Percentiles rank a stretch among this genome's conserved stretches.
phyloP scores from a whole-genome alignment of 2,113 vertebrate genomes.

The Myotis davidii region DNA sequence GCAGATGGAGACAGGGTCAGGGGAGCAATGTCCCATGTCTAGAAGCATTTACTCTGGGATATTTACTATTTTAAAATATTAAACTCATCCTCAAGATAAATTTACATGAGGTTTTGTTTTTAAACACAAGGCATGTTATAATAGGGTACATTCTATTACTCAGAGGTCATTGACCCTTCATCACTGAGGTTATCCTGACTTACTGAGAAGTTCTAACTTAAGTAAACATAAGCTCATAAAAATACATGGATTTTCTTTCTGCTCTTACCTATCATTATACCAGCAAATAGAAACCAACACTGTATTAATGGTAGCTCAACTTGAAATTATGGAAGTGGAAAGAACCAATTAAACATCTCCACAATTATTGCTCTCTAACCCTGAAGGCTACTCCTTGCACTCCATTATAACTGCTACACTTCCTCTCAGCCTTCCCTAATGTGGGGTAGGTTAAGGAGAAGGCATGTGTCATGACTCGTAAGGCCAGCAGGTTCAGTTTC shows the following conservation, averaged over 20 bases:
- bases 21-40: neutral
- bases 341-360: neutral
- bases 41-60: neutral
- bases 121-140: neutral
- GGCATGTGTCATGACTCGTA: no score
- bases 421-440: neutral
- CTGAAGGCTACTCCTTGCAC: rapidly evolving
- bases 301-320: neutral
- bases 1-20: neutral
- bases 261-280: neutral
- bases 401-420: neutral
- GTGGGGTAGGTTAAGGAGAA: neutral
- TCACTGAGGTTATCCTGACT: neutral
- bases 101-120: neutral
- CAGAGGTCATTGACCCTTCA: neutral
- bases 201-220: neutral
- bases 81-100: neutral
- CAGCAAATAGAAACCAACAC: neutral
- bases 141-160: neutral
- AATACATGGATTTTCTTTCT: neutral
- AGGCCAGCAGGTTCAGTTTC: neutral
- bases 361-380: neutral
- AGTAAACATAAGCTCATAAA: neutral
- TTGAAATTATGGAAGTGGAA: neutral
- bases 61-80: neutral